Evolutionary conservation across 2,888 invertebrate species (phyloP).

Genomic region (Pelosia muscerda): DNA sequence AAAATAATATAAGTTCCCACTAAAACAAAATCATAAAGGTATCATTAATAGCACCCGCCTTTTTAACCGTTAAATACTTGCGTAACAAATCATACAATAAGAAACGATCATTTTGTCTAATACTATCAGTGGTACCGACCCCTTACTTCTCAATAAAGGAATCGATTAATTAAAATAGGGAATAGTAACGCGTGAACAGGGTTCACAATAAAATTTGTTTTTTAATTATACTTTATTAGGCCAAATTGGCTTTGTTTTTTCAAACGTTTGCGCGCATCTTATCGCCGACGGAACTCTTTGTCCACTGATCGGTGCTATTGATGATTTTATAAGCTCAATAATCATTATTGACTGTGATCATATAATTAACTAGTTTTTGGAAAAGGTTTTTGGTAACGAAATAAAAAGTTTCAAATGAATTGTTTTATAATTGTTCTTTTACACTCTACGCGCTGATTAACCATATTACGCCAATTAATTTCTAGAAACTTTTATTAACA

Average conservation of each 20-base stretch:
- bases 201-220: conserved; percentile 80
- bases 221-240: conserved; percentile 84
- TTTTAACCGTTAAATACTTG: conserved; percentile 64
- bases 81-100: conserved; percentile 77
- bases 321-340: conserved; percentile 85
- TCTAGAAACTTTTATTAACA: conserved; percentile 44
- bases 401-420: conserved; percentile 44
- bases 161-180: conserved; percentile 80
- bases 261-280: conserved; percentile 58
- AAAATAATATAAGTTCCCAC: conserved; percentile 51
- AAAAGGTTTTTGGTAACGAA: conserved; percentile 58
- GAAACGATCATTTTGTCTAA: conserved; percentile 66
- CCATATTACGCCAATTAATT: conserved; percentile 50
- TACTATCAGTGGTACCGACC: conserved; percentile 69
- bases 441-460: conserved; percentile 53
- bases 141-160: conserved; percentile 65
- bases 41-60: conserved; percentile 73
- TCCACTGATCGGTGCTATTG: conserved; percentile 77
- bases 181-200: conserved; percentile 75
- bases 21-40: conserved; percentile 58
- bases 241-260: conserved; percentile 83
- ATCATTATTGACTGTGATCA: conserved; percentile 81
- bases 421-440: conserved; percentile 49
- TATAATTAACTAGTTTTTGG: conserved; percentile 80
- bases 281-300: conserved; percentile 75